phyloP scores from a whole-genome alignment of 2,797 vertebrate species.

The Galago senegalensis region DNA sequence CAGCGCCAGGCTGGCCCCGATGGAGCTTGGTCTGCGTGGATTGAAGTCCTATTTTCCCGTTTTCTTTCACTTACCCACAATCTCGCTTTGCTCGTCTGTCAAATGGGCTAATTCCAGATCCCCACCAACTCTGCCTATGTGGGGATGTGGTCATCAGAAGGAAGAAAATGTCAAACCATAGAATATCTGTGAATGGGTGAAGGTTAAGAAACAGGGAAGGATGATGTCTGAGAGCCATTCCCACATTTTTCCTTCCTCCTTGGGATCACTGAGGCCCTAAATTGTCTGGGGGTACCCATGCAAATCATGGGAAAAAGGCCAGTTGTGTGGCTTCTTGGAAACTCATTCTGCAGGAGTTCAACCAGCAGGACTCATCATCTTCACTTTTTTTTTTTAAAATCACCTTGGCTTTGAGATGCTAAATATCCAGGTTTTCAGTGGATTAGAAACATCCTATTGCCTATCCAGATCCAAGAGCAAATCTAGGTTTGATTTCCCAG shows the following conservation, averaged over 20 bases:
- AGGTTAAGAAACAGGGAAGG: accelerated
- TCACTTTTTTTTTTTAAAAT: not conserved
- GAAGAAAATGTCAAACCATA: accelerated
- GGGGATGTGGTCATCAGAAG: not conserved
- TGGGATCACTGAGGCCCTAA: not conserved
- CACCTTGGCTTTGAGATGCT: not conserved
- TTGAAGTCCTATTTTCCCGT: not conserved
- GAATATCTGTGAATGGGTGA: accelerated
- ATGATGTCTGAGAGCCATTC: accelerated
- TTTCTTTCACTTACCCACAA: not conserved
- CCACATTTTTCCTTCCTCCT: not conserved
- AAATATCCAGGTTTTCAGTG: accelerated
- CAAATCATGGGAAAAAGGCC: accelerated
- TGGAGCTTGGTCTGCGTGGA: accelerated
- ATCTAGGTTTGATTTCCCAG: accelerated
- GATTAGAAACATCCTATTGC: not conserved
- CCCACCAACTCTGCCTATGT: accelerated
- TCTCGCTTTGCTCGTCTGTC: not conserved
- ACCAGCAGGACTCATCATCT: too few relatives aligned
- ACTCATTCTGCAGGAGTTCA: not conserved
- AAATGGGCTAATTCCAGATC: not conserved
- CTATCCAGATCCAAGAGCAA: accelerated
- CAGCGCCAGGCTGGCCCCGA: not conserved
- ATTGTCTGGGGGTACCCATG: accelerated
- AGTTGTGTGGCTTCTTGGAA: accelerated